Evolutionary conservation across 2,888 invertebrate species (phyloP).

Genomic region (Thecocarcelia acutangulata): DNA sequence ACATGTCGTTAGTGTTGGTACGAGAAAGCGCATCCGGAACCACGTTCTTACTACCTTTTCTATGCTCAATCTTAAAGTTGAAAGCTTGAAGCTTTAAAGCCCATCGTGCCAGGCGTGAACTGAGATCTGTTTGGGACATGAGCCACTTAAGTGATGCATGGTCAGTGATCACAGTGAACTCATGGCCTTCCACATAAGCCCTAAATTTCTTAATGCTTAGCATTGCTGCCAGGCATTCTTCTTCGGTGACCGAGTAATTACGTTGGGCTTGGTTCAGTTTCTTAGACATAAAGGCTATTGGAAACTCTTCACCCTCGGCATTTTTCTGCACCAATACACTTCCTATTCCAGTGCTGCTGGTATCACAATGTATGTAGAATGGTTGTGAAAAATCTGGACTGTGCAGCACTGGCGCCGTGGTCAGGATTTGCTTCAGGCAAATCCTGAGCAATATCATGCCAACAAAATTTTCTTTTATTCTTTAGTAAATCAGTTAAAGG

Average conservation of each 20-base stretch:
- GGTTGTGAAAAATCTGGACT: constrained; percentile 12
- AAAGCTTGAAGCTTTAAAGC: neutral
- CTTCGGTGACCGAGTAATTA: no score
- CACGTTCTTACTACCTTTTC: neutral
- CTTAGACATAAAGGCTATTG: no score
- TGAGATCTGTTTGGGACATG: constrained; percentile 2
- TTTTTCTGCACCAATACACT: constrained; percentile 32
- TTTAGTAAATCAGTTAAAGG: constrained; percentile 62
- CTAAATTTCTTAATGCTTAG: no score
- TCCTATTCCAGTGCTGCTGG: no score
- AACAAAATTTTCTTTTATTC: constrained; percentile 37
- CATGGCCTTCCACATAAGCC: no score
- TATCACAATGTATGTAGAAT: no score
- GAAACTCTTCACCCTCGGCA: constrained; percentile 33
- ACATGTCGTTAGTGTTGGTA: neutral
- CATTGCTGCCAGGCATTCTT: no score
- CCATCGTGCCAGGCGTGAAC: neutral
- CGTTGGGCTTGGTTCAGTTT: no score
- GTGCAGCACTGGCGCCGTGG: constrained; percentile 34
- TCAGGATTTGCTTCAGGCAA: constrained; percentile 44
- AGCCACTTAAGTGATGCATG: no score
- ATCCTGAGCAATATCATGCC: constrained; percentile 40
- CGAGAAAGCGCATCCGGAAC: constrained; percentile 7
- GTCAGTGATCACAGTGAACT: no score
- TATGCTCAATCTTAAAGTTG: constrained; percentile 1